These are phyloP conservation scores for Vipera latastei DNA, from an alignment of 2,797 vertebrate species.

Conservation along the genomic window DNA sequence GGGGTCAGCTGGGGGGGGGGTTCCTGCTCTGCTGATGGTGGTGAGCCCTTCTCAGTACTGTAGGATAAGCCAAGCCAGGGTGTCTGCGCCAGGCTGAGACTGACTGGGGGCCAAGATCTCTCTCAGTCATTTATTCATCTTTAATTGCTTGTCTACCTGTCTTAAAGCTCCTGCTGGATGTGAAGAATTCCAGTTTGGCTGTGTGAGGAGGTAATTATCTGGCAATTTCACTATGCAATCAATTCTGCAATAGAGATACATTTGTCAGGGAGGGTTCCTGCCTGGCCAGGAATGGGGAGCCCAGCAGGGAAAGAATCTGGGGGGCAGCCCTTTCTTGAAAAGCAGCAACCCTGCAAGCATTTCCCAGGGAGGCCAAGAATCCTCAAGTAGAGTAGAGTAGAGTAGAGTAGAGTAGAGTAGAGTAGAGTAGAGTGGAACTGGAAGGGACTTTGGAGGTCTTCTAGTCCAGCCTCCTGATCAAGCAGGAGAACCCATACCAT, in stretches of 20 bases:
- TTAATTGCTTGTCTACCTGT: slow-evolving; percentile 71
- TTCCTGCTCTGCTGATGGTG: background rate
- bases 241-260: slow-evolving; percentile 62
- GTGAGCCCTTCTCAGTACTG: background rate
- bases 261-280: slow-evolving; percentile 54
- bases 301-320: background rate
- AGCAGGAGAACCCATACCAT: too few species aligned
- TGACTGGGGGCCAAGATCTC: slow-evolving; percentile 42
- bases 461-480: too few species aligned
- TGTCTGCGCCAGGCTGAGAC: background rate
- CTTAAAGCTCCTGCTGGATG: slow-evolving; percentile 66
- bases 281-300: slow-evolving; percentile 49
- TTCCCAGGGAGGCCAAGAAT: background rate
- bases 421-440: too few species aligned
- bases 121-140: slow-evolving; percentile 68
- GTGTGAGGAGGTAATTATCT: slow-evolving; percentile 66
- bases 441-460: too few species aligned
- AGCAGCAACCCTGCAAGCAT: background rate
- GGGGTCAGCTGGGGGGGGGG: background rate
- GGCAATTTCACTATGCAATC: slow-evolving; percentile 60
- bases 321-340: background rate
- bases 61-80: background rate
- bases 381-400: too few species aligned
- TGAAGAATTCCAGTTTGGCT: slow-evolving; percentile 67
- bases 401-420: too few species aligned